Conservation (phyloP, 2,888 invertebrate species). For the Leucozona laternaria region DNA sequence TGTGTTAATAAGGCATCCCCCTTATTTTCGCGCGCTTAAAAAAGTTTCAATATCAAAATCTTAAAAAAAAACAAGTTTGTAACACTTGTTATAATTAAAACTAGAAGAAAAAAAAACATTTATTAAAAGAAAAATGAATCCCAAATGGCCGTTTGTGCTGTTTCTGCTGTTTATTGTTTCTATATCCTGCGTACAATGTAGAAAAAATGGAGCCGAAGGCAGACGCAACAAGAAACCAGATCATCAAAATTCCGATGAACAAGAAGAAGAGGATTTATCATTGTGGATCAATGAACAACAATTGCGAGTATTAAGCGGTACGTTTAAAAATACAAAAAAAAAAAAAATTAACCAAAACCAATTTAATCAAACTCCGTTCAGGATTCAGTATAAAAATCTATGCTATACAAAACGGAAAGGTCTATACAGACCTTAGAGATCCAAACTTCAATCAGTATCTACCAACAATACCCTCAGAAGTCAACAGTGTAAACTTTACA, state of each 20-base stretch:
- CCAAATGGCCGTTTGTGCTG: constrained; percentile 51
- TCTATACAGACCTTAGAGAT: constrained; percentile 93
- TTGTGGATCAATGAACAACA: constrained; percentile 96
- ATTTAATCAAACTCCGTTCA: constrained; percentile 80
- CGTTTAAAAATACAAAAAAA: constrained; percentile 77
- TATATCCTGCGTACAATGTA: constrained; percentile 50
- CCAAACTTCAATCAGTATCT: constrained; percentile 95
- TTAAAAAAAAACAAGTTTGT: not conserved
- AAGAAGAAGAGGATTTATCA: constrained; percentile 86
- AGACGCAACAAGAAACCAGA: constrained; percentile 78
- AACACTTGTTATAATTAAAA: not conserved
- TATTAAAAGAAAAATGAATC: constrained; percentile 51
- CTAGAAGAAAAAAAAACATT: constrained; percentile 30
- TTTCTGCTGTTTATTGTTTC: constrained; percentile 48
- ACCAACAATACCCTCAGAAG: constrained; percentile 96
- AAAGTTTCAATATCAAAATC: constrained; percentile 24
- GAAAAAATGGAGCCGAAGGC: constrained; percentile 74
- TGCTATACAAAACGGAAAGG: constrained; percentile 94
- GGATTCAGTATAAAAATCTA: constrained; percentile 94
- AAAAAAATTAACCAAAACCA: not conserved
- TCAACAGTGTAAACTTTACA: constrained; percentile 95
- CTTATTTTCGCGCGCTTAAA: too few species aligned
- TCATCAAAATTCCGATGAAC: constrained; percentile 78
- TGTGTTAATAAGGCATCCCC: too few species aligned
- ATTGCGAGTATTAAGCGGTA: constrained; percentile 95